Evolutionary conservation across 2,797 vertebrate genomes (phyloP).

Genomic region (Rhinoraja longicauda): DNA sequence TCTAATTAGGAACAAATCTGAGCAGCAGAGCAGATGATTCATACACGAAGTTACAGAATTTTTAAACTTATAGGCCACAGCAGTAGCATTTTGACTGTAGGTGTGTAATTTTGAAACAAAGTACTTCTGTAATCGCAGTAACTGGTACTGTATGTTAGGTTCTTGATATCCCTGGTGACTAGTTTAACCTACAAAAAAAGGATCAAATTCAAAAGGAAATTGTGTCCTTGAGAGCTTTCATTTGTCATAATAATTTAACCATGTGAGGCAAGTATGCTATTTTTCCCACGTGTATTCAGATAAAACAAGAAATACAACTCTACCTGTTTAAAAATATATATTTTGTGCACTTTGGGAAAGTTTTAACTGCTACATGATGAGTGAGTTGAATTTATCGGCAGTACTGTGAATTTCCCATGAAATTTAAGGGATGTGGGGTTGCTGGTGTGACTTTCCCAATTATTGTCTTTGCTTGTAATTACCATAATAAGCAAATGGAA

Average conservation of each 20-base stretch:
- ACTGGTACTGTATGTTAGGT: background rate
- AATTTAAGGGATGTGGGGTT: background rate
- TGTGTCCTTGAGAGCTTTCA: background rate
- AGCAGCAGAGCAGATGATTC: background rate
- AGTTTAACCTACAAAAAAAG: background rate
- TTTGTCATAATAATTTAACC: background rate
- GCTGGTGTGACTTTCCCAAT: background rate
- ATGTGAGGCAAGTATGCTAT: background rate
- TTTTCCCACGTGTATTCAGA: background rate
- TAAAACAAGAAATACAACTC: background rate
- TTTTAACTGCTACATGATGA: background rate
- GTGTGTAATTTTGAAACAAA: conserved; percentile 17
- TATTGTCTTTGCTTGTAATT: background rate
- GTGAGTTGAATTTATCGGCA: background rate
- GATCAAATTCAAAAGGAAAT: background rate
- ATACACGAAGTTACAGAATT: background rate
- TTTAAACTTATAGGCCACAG: background rate
- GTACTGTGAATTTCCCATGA: background rate
- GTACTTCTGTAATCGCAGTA: background rate
- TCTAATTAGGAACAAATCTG: background rate
- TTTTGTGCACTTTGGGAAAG: background rate
- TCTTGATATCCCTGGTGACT: background rate
- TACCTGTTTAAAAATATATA: background rate
- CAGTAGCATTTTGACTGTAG: background rate
- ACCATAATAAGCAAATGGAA: background rate